These are phyloP conservation scores for Octopus sinensis DNA, from an alignment of 1,140 invertebrate species.

Conservation along the genomic window DNA sequence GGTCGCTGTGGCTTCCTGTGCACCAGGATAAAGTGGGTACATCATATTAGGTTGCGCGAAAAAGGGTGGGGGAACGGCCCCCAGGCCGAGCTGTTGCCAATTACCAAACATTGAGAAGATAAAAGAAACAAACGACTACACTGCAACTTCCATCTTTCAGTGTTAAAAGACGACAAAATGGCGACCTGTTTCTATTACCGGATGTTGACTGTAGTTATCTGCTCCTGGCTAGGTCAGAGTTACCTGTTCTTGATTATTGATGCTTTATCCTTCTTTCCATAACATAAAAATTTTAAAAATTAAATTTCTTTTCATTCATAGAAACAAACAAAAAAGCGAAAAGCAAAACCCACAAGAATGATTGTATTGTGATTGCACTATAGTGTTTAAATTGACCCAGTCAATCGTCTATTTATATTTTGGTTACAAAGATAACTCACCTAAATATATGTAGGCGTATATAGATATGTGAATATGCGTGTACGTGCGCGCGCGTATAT, in stretches of 20 bases:
- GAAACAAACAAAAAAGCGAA: no score
- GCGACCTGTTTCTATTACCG: constrained; percentile 12
- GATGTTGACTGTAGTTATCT: constrained; percentile 15
- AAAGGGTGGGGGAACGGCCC: background rate
- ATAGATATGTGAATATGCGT: no score
- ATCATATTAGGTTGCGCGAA: constrained; percentile 17
- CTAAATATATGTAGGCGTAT: constrained; percentile 25
- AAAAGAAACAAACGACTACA: background rate
- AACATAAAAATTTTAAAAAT: no score
- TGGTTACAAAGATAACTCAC: constrained; percentile 25
- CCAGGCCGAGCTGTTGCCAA: constrained; percentile 26
- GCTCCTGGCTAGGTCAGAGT: background rate
- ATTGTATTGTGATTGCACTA: no score
- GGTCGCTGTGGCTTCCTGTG: constrained; percentile 13
- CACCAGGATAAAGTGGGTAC: background rate
- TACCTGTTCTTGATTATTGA: no score
- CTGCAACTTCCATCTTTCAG: background rate
- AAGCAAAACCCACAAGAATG: no score
- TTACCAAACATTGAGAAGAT: constrained; percentile 20
- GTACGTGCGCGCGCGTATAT: no score
- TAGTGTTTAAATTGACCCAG: background rate
- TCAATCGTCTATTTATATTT: background rate
- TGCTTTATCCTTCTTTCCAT: no score
- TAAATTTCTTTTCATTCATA: no score
- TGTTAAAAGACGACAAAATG: background rate